These are phyloP conservation scores for Esox niger DNA, from an alignment of 2,113 vertebrate genomes.

Conservation along the genomic window DNA sequence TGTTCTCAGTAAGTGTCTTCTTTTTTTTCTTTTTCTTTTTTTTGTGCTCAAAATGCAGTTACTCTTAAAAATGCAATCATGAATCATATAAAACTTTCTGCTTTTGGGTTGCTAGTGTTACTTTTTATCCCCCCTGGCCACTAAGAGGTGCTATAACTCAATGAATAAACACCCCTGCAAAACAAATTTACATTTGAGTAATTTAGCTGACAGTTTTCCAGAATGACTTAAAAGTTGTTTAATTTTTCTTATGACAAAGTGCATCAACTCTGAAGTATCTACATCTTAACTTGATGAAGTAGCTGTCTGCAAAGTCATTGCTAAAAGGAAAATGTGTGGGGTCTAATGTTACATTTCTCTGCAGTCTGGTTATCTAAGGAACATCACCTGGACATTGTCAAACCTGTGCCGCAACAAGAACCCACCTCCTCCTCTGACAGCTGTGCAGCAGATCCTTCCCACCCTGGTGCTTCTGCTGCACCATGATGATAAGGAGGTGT, in stretches of 20 bases:
- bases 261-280: no score
- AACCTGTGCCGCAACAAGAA: constrained; percentile 99
- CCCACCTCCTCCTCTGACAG: constrained; percentile 85
- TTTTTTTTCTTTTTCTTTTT: not conserved
- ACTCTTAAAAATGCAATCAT: no score
- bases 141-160: constrained; percentile 2
- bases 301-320: no score
- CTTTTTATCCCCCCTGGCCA: not conserved
- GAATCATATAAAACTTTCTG: no score
- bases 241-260: not conserved
- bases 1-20: constrained; percentile 77
- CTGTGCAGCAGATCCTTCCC: constrained; percentile 86
- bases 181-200: not conserved
- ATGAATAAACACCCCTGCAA: not conserved
- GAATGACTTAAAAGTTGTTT: no score
- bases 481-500: constrained; percentile 83
- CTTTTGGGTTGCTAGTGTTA: no score
- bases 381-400: constrained; percentile 93
- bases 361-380: constrained; percentile 88
- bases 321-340: no score
- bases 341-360: not conserved
- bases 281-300: no score
- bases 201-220: no score
- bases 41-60: no score
- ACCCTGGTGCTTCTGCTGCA: constrained; percentile 82